Percentiles rank a stretch among this genome's conserved stretches.
phyloP scores from a whole-genome alignment of 2,888 invertebrate genomes.

The Congeria kusceri region DNA sequence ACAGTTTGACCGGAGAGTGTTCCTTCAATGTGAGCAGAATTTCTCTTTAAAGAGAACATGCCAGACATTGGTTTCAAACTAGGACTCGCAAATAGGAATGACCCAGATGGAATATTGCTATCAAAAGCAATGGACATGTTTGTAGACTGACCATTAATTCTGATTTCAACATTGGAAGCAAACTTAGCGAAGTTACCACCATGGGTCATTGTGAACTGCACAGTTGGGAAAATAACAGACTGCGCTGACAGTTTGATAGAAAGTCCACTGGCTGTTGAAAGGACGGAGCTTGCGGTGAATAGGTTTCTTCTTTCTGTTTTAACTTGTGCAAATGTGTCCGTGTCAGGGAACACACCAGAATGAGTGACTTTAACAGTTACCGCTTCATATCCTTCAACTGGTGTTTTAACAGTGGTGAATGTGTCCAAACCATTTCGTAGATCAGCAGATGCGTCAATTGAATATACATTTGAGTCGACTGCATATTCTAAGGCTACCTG shows the following conservation, averaged over 20 bases:
- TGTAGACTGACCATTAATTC: conserved; percentile 35
- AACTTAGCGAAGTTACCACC: conserved; percentile 30
- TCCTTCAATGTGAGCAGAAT: conserved; percentile 19
- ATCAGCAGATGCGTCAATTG: conserved; percentile 31
- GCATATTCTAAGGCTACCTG: conserved; percentile 19
- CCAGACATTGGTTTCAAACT: conserved; percentile 21
- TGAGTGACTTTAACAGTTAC: conserved; percentile 32
- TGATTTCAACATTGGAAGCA: conserved; percentile 33
- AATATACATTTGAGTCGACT: conserved; percentile 24
- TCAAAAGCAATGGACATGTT: conserved; percentile 22
- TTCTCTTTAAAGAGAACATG: conserved; percentile 9
- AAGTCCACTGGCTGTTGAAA: conserved; percentile 20
- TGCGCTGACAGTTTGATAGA: conserved; percentile 12
- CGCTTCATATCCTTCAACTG: conserved; percentile 37
- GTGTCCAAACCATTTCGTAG: conserved; percentile 12
- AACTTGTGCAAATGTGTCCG: conserved; percentile 20
- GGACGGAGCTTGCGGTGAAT: conserved; percentile 9
- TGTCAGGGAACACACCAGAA: conserved; percentile 36
- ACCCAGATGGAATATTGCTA: conserved; percentile 14
- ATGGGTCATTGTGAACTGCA: conserved; percentile 41
- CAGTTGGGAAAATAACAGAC: conserved; percentile 40
- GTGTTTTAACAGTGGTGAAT: conserved; percentile 33
- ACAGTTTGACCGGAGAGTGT: conserved; percentile 6
- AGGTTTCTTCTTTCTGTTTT: conserved; percentile 47
- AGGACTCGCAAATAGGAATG: conserved; percentile 18